Evolutionary conservation across 2,888 invertebrate genomes (phyloP).

Genomic region (Ormia ochracea): DNA sequence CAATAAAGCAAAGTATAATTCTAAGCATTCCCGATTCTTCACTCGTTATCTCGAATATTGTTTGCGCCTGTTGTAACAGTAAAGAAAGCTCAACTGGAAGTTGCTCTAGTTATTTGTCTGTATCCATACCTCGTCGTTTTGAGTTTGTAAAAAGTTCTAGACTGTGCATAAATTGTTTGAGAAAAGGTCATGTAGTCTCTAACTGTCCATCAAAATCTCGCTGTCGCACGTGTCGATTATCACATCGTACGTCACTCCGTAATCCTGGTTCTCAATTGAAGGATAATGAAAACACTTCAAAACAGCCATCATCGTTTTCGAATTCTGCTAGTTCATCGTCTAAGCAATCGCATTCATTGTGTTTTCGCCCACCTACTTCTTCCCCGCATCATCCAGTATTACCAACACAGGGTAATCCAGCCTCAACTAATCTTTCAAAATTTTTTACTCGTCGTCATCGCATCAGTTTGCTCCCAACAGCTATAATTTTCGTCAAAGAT

Average conservation of each 20-base stretch:
- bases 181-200: conserved; percentile 2
- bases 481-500: conserved; percentile 27
- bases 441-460: too few relatives aligned
- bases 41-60: too few relatives aligned
- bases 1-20: neutral
- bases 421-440: neutral
- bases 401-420: neutral
- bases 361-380: neutral
- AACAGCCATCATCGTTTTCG: too few relatives aligned
- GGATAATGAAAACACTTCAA: neutral
- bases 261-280: neutral
- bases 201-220: conserved; percentile 17
- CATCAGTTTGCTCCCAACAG: conserved; percentile 27
- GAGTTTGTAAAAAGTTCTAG: too few relatives aligned
- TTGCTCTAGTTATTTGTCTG: too few relatives aligned
- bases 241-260: conserved; percentile 7
- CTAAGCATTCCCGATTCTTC: too few relatives aligned
- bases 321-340: too few relatives aligned
- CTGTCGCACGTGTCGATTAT: conserved; percentile 7
- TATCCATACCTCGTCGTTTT: too few relatives aligned
- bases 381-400: neutral
- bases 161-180: too few relatives aligned
- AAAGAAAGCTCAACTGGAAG: too few relatives aligned
- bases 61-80: too few relatives aligned
- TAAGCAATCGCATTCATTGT: neutral